phyloP scores from a whole-genome alignment of 2,113 vertebrate genomes.

The Maylandia zebra region DNA sequence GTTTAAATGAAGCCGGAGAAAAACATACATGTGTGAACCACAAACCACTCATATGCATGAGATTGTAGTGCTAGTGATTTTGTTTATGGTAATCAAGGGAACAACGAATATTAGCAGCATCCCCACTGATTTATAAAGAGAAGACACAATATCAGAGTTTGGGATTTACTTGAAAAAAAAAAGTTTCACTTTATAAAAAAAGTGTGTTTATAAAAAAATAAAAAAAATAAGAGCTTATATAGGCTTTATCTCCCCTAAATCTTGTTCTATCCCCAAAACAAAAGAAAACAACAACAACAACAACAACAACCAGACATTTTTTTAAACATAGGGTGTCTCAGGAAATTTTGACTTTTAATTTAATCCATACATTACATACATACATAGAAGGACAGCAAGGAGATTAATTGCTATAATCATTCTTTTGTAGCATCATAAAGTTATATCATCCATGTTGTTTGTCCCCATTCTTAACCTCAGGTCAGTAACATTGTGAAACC shows the following conservation, averaged over 20 bases:
- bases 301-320: not conserved
- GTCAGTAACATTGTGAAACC: not conserved
- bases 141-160: not conserved
- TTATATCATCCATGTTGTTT: not conserved
- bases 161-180: not conserved
- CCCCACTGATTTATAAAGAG: not conserved
- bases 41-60: not conserved
- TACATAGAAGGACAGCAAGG: not conserved
- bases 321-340: not conserved
- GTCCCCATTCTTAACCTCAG: conserved; percentile 1
- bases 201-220: not conserved
- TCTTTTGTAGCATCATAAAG: not conserved
- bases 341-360: not conserved
- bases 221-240: not conserved
- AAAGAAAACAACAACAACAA: not conserved
- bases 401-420: not conserved
- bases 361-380: not conserved
- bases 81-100: not conserved
- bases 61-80: not conserved
- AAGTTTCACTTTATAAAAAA: not conserved
- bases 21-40: not conserved
- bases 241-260: not conserved
- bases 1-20: not conserved
- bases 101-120: not conserved
- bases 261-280: not conserved